Evolutionary conservation across 92 coral and sea anemone genomes (phyloP), one percentile per base, ranked within the genome.

Genomic region (Palythoa grandiflora): DNA sequence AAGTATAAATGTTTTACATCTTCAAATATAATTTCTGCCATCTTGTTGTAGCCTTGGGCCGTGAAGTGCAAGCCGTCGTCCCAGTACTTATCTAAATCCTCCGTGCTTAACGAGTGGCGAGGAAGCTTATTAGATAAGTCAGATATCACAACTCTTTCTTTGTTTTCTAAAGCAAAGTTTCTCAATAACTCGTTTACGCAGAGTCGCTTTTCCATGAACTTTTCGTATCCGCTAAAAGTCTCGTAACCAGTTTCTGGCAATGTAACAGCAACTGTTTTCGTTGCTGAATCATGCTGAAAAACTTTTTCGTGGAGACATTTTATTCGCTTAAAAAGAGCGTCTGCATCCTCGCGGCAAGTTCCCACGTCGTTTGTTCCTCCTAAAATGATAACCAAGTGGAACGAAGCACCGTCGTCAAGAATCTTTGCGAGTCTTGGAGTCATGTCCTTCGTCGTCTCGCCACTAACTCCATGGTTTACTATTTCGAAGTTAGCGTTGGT

Each of bases 311-410:
- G 98, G 9, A 94, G 84, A 17, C 40, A 53, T 79, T 55, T 78
- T 28, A 94, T 91, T 15, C 89, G 93, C 48, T 91, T 80, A 54
- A 88, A 91, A 9, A 94, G 86, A 3, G 90, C 65, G 8, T 83
- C 88, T 77, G 80, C 89, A 19, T 91, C 92, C 54, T 79, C 84
- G 17, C 47, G 63, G 47, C 54, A 38, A 8, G 60, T 92, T 3
- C 90, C 89, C 38, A 94, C 60, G 78, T 94, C 98, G 78, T 94
- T 94, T 3, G 98, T 94, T 35, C 98, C 98, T 85, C 95, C 98
- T 57, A 94, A 80, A 71, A 94, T 92, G 68, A 94, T 89, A 35
- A 91, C 94, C 75, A 94, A 51, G 71, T 94, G 92, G 35, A 92
- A 94, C 6, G 95, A 93, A 2, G 91, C 95, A 17, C 86, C 59